These are phyloP conservation scores for Ciconia boyciana DNA, from an alignment of 2,113 vertebrate genomes.

Conservation along the genomic window DNA sequence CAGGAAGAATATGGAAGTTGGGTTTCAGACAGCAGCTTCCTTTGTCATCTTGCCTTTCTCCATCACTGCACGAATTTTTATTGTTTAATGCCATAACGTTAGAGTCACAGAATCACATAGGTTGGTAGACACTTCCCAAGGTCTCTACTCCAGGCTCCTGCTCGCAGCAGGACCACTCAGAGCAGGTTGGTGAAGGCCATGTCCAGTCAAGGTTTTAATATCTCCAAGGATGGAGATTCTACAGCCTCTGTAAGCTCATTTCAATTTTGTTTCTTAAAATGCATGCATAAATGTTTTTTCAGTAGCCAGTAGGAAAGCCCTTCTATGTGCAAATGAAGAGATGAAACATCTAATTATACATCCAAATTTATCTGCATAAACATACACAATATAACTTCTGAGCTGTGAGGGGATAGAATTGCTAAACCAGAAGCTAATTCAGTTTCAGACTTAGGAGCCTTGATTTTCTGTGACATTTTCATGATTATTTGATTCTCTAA, in stretches of 20 bases:
- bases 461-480: conserved; percentile 45
- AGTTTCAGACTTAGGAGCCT: conserved; percentile 13
- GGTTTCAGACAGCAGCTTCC: background rate
- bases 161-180: background rate
- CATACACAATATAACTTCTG: conserved; percentile 5
- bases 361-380: conserved; percentile 33
- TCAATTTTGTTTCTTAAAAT: conserved; percentile 5
- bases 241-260: background rate
- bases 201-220: background rate
- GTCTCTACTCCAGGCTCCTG: background rate
- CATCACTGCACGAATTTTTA: background rate
- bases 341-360: background rate
- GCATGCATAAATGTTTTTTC: background rate
- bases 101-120: background rate
- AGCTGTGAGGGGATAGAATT: background rate
- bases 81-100: background rate
- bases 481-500: conserved; percentile 46
- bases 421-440: conserved; percentile 29
- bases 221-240: background rate
- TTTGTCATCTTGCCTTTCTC: background rate
- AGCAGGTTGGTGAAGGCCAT: background rate
- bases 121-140: background rate
- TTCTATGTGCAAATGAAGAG: conserved; percentile 36
- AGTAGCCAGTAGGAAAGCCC: background rate
- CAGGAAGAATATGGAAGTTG: background rate